Conservation (phyloP, 2,113 vertebrate species). For the Alosa alosa region DNA sequence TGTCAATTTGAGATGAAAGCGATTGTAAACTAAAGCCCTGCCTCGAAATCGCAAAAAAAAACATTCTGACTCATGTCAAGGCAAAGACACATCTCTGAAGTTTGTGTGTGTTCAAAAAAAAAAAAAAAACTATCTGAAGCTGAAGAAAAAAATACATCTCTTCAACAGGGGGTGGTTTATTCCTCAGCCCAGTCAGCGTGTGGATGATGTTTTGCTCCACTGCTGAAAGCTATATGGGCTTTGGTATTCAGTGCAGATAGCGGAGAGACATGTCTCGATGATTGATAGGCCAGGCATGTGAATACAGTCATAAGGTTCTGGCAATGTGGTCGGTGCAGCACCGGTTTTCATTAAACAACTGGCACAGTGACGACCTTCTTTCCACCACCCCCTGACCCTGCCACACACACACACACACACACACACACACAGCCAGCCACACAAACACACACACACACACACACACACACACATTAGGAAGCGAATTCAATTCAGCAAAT, state of each 20-base stretch:
- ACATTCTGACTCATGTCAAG: not conserved
- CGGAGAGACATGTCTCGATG: not conserved
- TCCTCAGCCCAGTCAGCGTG: not conserved
- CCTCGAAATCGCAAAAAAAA: not conserved
- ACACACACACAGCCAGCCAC: too few species aligned
- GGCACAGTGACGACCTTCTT: not conserved
- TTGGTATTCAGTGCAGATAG: not conserved
- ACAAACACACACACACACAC: too few species aligned
- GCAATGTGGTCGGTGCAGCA: not conserved
- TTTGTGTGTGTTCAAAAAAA: not conserved
- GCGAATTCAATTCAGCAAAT: not conserved
- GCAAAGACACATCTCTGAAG: not conserved
- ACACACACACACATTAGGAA: not conserved
- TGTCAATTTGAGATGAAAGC: not conserved
- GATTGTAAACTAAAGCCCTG: not conserved
- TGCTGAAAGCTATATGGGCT: not conserved
- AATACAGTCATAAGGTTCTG: not conserved
- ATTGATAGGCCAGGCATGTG: not conserved
- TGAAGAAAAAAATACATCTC: not conserved
- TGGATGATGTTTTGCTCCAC: not conserved
- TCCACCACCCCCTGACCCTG: too few species aligned
- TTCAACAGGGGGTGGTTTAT: not conserved
- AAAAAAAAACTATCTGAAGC: not conserved
- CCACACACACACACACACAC: not conserved
- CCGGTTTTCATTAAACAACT: not conserved